phyloP scores from a whole-genome alignment of 2,113 vertebrate genomes.

The Scatophagus argus region DNA sequence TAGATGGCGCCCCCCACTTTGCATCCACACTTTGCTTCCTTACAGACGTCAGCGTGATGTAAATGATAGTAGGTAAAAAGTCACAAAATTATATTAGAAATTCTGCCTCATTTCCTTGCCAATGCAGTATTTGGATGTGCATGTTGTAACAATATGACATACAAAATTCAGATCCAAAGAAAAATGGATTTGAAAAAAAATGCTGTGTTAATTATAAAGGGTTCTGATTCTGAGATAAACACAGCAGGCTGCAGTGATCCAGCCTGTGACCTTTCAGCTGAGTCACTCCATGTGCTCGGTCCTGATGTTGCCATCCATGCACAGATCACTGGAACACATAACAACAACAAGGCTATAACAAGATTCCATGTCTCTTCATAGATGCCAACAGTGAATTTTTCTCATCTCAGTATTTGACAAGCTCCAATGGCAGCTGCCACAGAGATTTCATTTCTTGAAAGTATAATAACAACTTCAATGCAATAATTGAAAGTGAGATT shows the following conservation, averaged over 20 bases:
- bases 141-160: background rate
- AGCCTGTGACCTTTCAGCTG: background rate
- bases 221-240: background rate
- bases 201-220: background rate
- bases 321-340: constrained; percentile 12
- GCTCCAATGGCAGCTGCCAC: background rate
- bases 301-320: background rate
- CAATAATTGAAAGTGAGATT: background rate
- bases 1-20: constrained; percentile 52
- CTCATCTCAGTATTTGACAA: constrained; percentile 6
- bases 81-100: background rate
- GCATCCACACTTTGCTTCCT: background rate
- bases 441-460: too few relatives aligned
- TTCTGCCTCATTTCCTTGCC: background rate
- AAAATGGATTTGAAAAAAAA: background rate
- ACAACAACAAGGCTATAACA: constrained; percentile 30
- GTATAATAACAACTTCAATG: too few relatives aligned
- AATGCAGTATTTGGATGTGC: background rate
- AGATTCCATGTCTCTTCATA: constrained; percentile 20
- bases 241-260: background rate
- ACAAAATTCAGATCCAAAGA: background rate
- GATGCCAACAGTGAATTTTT: constrained; percentile 33
- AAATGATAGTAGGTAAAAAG: background rate
- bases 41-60: background rate
- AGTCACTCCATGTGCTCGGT: background rate